Evolutionary conservation across 2,113 vertebrate genomes (phyloP).

Genomic region (Nothoprocta pentlandii): DNA sequence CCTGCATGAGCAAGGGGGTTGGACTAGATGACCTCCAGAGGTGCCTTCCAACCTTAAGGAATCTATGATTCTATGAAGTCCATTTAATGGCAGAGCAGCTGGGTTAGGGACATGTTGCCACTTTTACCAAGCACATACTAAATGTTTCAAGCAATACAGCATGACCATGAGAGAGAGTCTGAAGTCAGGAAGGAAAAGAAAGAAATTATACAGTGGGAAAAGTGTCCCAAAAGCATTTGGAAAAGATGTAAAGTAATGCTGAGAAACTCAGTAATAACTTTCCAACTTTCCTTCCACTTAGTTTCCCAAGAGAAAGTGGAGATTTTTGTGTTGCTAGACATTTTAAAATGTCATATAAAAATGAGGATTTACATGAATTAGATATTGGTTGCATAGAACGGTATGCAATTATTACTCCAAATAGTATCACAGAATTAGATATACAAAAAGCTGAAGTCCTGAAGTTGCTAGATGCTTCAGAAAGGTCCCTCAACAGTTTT

Average conservation of each 20-base stretch:
- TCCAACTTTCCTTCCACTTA: neutral
- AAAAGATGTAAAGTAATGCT: slow-evolving; percentile 49
- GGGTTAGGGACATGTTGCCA: neutral
- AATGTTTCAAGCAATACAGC: slow-evolving; percentile 1
- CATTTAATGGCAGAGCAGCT: neutral
- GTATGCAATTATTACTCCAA: neutral
- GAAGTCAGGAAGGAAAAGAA: neutral
- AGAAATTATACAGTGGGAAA: neutral
- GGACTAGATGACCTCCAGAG: no score
- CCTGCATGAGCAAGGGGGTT: no score
- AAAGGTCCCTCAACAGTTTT: neutral
- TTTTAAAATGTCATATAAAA: slow-evolving; percentile 45
- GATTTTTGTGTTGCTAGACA: neutral
- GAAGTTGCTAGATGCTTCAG: neutral
- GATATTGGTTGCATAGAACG: neutral
- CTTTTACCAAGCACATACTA: neutral
- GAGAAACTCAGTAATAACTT: slow-evolving; percentile 26
- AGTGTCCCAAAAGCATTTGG: slow-evolving; percentile 20
- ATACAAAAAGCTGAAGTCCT: neutral
- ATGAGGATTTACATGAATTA: neutral
- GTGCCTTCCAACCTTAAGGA: no score
- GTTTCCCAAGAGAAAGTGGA: neutral
- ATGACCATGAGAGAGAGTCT: neutral
- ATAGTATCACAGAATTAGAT: neutral
- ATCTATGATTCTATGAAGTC: no score